Evolutionary conservation across 2,113 vertebrate genomes (phyloP).

Genomic region (Ictalurus punctatus): DNA sequence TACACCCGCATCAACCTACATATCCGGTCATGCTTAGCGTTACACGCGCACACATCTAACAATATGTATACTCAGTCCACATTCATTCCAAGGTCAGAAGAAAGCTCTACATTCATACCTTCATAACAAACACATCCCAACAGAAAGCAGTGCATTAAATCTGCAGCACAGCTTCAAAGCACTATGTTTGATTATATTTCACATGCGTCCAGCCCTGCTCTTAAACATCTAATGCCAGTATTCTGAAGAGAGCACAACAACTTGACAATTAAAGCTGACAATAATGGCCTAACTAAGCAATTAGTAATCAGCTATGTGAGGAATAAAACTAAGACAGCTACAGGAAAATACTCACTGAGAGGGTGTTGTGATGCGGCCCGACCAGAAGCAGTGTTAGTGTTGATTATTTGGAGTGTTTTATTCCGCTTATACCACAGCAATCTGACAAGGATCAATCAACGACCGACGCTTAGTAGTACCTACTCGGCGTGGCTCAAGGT

Average conservation of each 20-base stretch:
- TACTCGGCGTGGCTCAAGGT: too few relatives aligned
- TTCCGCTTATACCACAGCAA: background rate
- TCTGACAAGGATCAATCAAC: too few relatives aligned
- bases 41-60: background rate
- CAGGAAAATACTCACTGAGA: background rate
- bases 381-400: background rate
- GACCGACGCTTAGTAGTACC: too few relatives aligned
- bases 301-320: background rate
- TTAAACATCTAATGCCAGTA: background rate
- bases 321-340: background rate
- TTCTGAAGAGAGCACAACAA: background rate
- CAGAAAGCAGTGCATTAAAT: background rate
- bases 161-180: background rate
- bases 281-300: background rate
- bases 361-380: background rate
- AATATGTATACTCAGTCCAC: background rate
- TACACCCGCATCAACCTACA: background rate
- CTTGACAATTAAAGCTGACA: background rate
- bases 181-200: background rate
- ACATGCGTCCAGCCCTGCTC: background rate
- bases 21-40: background rate
- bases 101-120: background rate
- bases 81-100: slow-evolving; percentile 2
- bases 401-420: background rate
- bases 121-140: background rate